A percentile compares a stretch with the other conserved stretches of the same genome.
These are phyloP conservation scores for Papilio helenus DNA, from an alignment of 1,140 invertebrate species.

Conservation along the genomic window DNA sequence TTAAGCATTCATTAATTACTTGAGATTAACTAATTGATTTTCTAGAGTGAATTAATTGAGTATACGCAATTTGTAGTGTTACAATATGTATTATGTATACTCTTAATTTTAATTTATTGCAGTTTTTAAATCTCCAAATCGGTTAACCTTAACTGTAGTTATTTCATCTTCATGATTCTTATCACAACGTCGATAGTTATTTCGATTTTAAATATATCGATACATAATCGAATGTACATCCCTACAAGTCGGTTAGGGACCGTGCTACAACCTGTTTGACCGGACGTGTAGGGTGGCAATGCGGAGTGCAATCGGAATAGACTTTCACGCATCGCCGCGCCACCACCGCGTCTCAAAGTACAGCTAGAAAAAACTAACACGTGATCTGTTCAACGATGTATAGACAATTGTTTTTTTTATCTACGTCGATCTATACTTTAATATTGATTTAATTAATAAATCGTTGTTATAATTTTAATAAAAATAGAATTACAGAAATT, in stretches of 20 bases:
- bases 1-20: not conserved
- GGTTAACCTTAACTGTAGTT: too few species aligned
- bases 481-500: not conserved
- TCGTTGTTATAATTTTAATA: not conserved
- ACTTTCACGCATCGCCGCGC: conserved; percentile 55
- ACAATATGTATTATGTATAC: too few species aligned
- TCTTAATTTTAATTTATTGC: too few species aligned
- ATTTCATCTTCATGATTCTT: too few species aligned
- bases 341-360: not conserved
- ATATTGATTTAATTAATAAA: conserved; percentile 1
- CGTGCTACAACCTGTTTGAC: conserved; percentile 71
- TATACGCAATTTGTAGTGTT: not conserved
- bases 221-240: conserved; percentile 37
- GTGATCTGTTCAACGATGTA: conserved; percentile 19
- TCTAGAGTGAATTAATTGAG: not conserved
- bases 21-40: not conserved
- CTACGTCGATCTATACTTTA: conserved; percentile 1
- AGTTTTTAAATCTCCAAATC: too few species aligned
- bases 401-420: conserved; percentile 9
- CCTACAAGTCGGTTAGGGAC: conserved; percentile 64
- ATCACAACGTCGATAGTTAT: not conserved
- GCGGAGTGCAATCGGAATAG: conserved; percentile 49
- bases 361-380: conserved; percentile 16
- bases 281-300: conserved; percentile 67
- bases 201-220: not conserved